Evolutionary conservation across 2,113 vertebrate species (phyloP).

Genomic region (Cephalopterus ornatus): DNA sequence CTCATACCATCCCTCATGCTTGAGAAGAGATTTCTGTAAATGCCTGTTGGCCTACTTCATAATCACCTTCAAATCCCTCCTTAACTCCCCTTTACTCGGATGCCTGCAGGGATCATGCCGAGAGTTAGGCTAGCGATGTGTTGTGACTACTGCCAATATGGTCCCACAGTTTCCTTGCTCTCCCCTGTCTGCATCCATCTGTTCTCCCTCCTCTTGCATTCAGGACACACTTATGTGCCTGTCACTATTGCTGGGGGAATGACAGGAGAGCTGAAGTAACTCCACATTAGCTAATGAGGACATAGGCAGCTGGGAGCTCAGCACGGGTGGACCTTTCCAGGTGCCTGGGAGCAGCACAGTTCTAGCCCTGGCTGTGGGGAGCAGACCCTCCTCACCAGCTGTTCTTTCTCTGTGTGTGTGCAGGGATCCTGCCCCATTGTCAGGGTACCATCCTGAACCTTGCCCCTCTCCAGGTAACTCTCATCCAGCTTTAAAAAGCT

Average conservation of each 20-base stretch:
- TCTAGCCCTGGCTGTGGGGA: no score
- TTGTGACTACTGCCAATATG: constrained; percentile 5
- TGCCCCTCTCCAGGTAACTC: neutral
- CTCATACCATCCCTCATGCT: accelerated
- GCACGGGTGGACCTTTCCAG: accelerated
- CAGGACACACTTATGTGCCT: neutral
- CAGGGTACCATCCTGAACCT: neutral
- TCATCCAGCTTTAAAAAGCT: neutral
- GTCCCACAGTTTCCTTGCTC: accelerated
- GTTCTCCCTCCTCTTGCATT: neutral
- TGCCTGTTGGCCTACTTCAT: neutral
- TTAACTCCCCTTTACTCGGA: neutral
- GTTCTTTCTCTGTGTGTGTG: accelerated
- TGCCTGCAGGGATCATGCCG: neutral
- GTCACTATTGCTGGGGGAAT: neutral
- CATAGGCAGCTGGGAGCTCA: accelerated
- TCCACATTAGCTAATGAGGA: neutral
- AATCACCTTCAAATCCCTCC: neutral
- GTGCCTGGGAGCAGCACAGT: neutral
- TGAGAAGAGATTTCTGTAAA: neutral
- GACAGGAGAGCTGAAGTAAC: neutral
- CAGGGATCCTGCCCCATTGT: neutral
- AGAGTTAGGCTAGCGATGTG: neutral
- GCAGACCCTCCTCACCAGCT: accelerated
- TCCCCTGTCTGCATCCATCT: constrained; percentile 12